Evolutionary conservation across 2,888 invertebrate species (phyloP).

Genomic region (Branchellion lobata): DNA sequence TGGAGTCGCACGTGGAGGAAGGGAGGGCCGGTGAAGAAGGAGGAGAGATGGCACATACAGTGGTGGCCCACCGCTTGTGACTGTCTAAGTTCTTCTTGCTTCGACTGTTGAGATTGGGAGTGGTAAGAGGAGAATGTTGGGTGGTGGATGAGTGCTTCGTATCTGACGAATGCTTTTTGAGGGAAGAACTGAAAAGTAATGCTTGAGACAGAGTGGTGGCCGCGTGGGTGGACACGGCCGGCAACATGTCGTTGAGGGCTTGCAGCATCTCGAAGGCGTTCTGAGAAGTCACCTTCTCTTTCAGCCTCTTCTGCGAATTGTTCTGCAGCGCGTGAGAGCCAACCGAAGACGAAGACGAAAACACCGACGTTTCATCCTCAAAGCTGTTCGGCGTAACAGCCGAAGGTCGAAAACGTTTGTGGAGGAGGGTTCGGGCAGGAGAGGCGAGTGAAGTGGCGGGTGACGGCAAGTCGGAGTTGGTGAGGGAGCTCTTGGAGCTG

Average conservation of each 20-base stretch:
- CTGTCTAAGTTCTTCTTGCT: not conserved
- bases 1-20: no score
- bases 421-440: not conserved
- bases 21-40: not conserved
- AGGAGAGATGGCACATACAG: not conserved
- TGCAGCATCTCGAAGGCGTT: not conserved
- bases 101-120: no score
- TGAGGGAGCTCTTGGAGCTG: not conserved
- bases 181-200: no score
- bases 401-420: not conserved
- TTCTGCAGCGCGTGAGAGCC: not conserved
- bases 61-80: not conserved
- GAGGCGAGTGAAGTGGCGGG: not conserved
- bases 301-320: no score
- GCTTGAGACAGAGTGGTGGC: not conserved
- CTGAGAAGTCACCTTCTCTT: not conserved
- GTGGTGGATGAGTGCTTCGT: no score
- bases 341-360: not conserved
- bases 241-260: conserved; percentile 1
- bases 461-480: not conserved
- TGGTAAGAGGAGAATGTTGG: no score
- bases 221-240: not conserved
- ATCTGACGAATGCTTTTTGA: no score
- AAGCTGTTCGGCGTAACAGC: not conserved
- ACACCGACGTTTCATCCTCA: not conserved